Percentiles rank a stretch among this genome's conserved stretches.
Conservation (phyloP, 2,113 vertebrate species). For the Pseudorhombus dupliciocellatus region DNA sequence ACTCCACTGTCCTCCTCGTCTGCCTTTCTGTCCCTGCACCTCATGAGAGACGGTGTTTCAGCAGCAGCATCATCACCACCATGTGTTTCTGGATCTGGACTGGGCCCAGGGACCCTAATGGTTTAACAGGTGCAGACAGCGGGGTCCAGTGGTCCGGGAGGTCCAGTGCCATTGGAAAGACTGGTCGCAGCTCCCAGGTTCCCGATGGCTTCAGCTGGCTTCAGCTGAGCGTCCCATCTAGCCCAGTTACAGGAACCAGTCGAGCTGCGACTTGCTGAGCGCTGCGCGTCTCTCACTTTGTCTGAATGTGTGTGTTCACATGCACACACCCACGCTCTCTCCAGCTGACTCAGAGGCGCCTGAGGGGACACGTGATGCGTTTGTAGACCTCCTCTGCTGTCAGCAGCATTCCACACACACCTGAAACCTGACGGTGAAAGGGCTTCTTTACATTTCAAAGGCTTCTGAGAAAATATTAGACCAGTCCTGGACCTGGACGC, state of each 20-base stretch:
- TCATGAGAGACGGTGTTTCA: conserved; percentile 29
- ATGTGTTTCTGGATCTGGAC: conserved; percentile 38
- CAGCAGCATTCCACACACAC: conserved; percentile 69
- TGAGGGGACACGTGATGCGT: conserved; percentile 46
- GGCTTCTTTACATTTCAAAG: no score
- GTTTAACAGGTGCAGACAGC: conserved; percentile 66
- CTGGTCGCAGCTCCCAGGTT: conserved; percentile 44
- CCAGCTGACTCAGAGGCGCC: conserved; percentile 66
- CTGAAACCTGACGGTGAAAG: conserved; percentile 48
- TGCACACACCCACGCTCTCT: conserved; percentile 14
- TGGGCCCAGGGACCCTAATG: conserved; percentile 42
- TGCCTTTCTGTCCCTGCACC: not conserved
- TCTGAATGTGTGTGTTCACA: not conserved
- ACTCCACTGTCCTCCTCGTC: not conserved
- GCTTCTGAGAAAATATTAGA: no score
- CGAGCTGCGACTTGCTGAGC: conserved; percentile 50
- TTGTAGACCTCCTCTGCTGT: conserved; percentile 36
- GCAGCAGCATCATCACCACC: conserved; percentile 1
- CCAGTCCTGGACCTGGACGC: no score
- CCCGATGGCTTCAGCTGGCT: conserved; percentile 50
- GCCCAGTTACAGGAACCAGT: conserved; percentile 40
- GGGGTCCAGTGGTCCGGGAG: conserved; percentile 74
- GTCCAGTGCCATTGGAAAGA: conserved; percentile 75
- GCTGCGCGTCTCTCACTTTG: conserved; percentile 12
- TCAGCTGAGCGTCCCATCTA: conserved; percentile 6